Base-by-base conservation (phyloP, 1,140 invertebrate species). In the Hetaerina americana region DNA sequence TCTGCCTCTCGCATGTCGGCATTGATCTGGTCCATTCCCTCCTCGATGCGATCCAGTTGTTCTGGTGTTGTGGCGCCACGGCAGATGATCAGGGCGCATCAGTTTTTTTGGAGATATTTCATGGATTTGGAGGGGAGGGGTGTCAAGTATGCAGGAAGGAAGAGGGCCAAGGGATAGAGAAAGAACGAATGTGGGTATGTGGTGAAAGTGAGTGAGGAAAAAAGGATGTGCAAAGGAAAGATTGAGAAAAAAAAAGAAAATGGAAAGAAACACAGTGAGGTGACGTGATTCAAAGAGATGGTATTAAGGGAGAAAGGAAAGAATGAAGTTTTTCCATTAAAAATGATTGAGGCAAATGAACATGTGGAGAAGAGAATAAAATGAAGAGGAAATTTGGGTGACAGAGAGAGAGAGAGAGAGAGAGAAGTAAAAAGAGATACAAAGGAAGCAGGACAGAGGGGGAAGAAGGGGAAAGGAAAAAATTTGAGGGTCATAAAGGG, bases 11-110 rank as follows among this genome's bases (percentile, higher is more conserved):
- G 90, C 97, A 99, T 99, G 80, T 99, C 97, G 66, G 94, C 90
- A 83, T 99, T 99, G 82, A 99, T 99, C 80, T 97, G 94, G 83
- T 99, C 97, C 95, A 99, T 97, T 27, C 96, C 97, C 85, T 98
- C 96, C 85, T 99, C 97, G 79, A 99, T 96, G 78, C 96, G 90
- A 84, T 99, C 97, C 87, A 99, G 84, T 94, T 99, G 96, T 82
- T 99, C 97, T 97, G 84, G 80, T 82, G 28, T 49, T 28, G 26
- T n/a, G 67, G 15, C 26, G 24, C 8, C 28, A n/a, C n/a, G n/a
- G n/a, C n/a, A n/a, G n/a, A n/a, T n/a, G n/a, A n/a, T n/a, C n/a
- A n/a, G n/a, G n/a, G n/a, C n/a, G n/a, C n/a, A n/a, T n/a, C n/a
- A n/a, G n/a, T n/a, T n/a, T n/a, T n/a, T n/a, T n/a, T n/a, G n/a